Evolutionary conservation across 2,797 vertebrate genomes (phyloP).

Genomic region (Clamator glandarius): DNA sequence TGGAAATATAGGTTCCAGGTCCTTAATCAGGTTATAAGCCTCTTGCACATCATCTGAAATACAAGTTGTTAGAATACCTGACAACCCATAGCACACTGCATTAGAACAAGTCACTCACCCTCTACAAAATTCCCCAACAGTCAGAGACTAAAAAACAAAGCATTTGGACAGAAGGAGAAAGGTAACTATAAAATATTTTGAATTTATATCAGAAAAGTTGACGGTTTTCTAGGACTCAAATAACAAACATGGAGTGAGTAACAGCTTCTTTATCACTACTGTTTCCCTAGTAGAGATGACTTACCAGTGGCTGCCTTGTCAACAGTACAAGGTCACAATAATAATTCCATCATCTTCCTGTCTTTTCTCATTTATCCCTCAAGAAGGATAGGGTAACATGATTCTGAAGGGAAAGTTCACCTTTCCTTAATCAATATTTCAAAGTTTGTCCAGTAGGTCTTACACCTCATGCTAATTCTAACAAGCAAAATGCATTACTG

Average conservation of each 20-base stretch:
- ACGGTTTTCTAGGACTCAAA: slow-evolving; percentile 25
- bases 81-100: background rate
- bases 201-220: slow-evolving; percentile 27
- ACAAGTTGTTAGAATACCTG: slow-evolving; percentile 38
- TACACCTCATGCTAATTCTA: background rate
- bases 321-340: slow-evolving; percentile 27
- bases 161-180: slow-evolving; percentile 16
- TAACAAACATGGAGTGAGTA: slow-evolving; percentile 31
- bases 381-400: background rate
- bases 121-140: background rate
- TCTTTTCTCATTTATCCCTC: background rate
- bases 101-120: slow-evolving; percentile 15
- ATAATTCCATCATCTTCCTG: background rate
- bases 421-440: slow-evolving; percentile 1
- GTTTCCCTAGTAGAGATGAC: slow-evolving; percentile 4
- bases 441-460: background rate
- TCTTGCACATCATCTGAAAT: slow-evolving; percentile 94
- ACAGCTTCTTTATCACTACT: slow-evolving; percentile 51
- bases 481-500: background rate
- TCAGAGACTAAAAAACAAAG: slow-evolving; percentile 28
- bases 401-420: slow-evolving; percentile 1
- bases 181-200: slow-evolving; percentile 13
- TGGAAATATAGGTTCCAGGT: slow-evolving; percentile 90
- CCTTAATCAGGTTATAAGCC: slow-evolving; percentile 96
- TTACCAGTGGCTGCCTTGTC: background rate